Conservation (phyloP, 2,888 invertebrate genomes). For the Masnerella sp. region DNA sequence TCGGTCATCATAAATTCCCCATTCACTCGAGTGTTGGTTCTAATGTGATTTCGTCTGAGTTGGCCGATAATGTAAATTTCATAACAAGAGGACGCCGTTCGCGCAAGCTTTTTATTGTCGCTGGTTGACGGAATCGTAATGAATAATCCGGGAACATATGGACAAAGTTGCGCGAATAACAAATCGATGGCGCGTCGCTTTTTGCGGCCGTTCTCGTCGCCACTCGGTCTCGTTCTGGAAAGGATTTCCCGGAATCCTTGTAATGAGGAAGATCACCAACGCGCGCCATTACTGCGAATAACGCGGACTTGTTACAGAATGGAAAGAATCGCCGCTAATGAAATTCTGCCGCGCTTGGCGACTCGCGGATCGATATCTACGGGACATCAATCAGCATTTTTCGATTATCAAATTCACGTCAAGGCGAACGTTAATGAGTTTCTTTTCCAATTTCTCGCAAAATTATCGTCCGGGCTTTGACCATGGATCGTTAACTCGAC, state of each 20-base stretch:
- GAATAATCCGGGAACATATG: slow-evolving; percentile 30
- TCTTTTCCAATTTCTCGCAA: slow-evolving; percentile 9
- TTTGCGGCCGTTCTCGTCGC: slow-evolving; percentile 18
- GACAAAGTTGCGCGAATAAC: slow-evolving; percentile 34
- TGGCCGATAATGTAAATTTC: slow-evolving; percentile 29
- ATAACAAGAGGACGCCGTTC: slow-evolving; percentile 13
- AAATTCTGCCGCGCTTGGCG: slow-evolving; percentile 38
- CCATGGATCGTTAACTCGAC: slow-evolving; percentile 9
- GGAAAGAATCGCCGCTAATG: slow-evolving; percentile 36
- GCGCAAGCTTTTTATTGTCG: slow-evolving; percentile 18
- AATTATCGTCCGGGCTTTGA: slow-evolving; percentile 1
- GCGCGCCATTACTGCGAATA: slow-evolving; percentile 11
- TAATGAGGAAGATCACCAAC: slow-evolving; percentile 32
- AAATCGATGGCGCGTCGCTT: slow-evolving; percentile 33
- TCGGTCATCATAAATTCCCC: slow-evolving; percentile 28
- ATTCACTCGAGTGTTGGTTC: not conserved
- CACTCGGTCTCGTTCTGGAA: slow-evolving; percentile 9
- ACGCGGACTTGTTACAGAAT: slow-evolving; percentile 20
- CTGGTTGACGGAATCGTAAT: slow-evolving; percentile 35
- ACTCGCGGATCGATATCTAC: slow-evolving; percentile 21
- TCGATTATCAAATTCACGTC: slow-evolving; percentile 45
- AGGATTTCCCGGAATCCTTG: slow-evolving; percentile 4
- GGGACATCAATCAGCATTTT: slow-evolving; percentile 41
- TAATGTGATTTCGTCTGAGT: slow-evolving; percentile 20
- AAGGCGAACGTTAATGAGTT: slow-evolving; percentile 37